phyloP scores from a whole-genome alignment of 2,888 invertebrate genomes.

The Pterostichus niger region DNA sequence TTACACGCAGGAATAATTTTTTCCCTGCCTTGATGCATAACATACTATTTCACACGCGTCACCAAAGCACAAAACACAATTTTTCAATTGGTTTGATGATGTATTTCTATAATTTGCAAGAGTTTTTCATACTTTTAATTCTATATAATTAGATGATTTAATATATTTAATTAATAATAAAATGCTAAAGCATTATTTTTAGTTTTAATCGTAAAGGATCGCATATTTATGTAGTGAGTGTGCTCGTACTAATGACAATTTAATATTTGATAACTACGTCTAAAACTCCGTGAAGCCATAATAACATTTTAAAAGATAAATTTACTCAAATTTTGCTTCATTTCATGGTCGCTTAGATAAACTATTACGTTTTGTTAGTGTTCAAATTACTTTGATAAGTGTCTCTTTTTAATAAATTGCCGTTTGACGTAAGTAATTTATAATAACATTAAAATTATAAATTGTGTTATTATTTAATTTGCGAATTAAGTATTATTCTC shows the following conservation, averaged over 20 bases:
- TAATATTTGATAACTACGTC: constrained; percentile 19
- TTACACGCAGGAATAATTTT: too few relatives aligned
- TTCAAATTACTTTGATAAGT: neutral
- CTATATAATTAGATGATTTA: constrained; percentile 4
- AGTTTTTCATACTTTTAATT: constrained; percentile 21
- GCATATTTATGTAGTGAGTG: neutral
- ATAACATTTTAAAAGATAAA: constrained; percentile 36
- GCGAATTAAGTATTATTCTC: constrained; percentile 14
- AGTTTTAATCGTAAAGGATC: neutral
- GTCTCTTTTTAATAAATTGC: constrained; percentile 15
- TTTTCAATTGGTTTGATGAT: too few relatives aligned
- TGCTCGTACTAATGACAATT: constrained; percentile 36
- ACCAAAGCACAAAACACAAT: too few relatives aligned
- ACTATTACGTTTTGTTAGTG: neutral
- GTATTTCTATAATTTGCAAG: too few relatives aligned
- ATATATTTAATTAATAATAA: constrained; percentile 15
- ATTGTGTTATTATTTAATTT: constrained; percentile 26
- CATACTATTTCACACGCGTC: too few relatives aligned
- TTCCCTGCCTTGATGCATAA: too few relatives aligned
- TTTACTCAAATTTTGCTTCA: constrained; percentile 17
- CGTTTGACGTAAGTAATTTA: constrained; percentile 22
- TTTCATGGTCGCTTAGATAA: constrained; percentile 54
- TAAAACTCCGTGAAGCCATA: constrained; percentile 28
- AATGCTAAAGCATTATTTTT: constrained; percentile 13
- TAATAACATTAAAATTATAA: constrained; percentile 16